phyloP scores from a whole-genome alignment of 2,888 invertebrate genomes.

The Volucella inflata region DNA sequence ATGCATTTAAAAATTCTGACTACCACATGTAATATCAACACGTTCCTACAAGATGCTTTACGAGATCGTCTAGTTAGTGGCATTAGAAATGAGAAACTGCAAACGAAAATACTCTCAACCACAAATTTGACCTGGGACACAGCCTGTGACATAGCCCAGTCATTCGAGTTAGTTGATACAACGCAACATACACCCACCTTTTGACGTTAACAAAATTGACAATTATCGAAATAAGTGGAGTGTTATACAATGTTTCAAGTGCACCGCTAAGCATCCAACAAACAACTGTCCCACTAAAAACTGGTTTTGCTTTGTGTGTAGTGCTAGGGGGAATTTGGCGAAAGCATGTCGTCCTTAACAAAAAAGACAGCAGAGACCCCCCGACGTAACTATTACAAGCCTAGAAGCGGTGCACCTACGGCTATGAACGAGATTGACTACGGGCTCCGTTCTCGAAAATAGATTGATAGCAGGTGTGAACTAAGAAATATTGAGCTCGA shows the following conservation, averaged over 20 bases:
- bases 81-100: constrained; percentile 10
- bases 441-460: not conserved
- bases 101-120: constrained; percentile 40
- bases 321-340: constrained; percentile 1
- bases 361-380: not conserved
- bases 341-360: constrained; percentile 15
- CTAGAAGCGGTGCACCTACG: not conserved
- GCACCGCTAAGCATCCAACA: constrained; percentile 22
- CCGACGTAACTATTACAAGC: not conserved
- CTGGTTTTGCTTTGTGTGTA: constrained; percentile 17
- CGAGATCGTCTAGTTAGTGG: constrained; percentile 34
- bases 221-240: not conserved
- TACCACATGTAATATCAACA: constrained; percentile 7
- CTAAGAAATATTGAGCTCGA: not conserved
- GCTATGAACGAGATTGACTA: not conserved
- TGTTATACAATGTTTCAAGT: constrained; percentile 16
- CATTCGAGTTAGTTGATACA: constrained; percentile 32
- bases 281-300: not conserved
- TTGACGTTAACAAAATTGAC: constrained; percentile 7
- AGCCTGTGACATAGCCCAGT: constrained; percentile 20
- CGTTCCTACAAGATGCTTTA: constrained; percentile 25
- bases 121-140: not conserved
- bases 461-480: constrained; percentile 1
- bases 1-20: constrained; percentile 27
- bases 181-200: constrained; percentile 12